Evolutionary conservation across 1,140 invertebrate species (phyloP).

Genomic region (Bilobella aurantiaca): DNA sequence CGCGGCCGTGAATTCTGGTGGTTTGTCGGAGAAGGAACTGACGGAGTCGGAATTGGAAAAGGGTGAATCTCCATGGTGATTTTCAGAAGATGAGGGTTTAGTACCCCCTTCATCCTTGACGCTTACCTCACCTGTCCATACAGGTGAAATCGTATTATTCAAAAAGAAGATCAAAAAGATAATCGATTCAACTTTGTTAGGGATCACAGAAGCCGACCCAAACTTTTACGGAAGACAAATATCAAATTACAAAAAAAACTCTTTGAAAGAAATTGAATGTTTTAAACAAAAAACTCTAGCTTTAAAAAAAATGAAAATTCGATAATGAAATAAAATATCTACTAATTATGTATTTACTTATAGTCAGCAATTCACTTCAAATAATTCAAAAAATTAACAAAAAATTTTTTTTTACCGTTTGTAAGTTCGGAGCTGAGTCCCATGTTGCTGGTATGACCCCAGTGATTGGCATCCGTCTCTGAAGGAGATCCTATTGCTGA

Average conservation of each 20-base stretch:
- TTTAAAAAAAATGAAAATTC: not conserved
- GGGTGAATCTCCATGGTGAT: conserved; percentile 35
- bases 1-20: conserved; percentile 29
- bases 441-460: conserved; percentile 26
- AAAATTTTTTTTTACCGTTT: not conserved
- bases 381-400: not conserved
- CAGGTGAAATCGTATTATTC: not conserved
- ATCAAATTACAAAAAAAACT: not conserved
- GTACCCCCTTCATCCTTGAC: conserved; percentile 20
- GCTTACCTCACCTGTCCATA: conserved; percentile 32
- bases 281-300: not conserved
- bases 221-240: not conserved
- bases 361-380: not conserved
- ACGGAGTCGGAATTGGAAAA: conserved; percentile 35
- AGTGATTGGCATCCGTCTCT: conserved; percentile 21
- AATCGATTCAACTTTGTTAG: not conserved
- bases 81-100: conserved; percentile 19
- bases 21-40: conserved; percentile 33
- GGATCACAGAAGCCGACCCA: not conserved
- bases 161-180: not conserved
- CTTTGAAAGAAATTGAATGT: not conserved
- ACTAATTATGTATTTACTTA: not conserved
- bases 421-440: conserved; percentile 30
- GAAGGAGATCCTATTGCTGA: conserved; percentile 16
- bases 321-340: not conserved